Evolutionary conservation across 2,113 vertebrate genomes (phyloP).

Genomic region (Scalopus aquaticus): DNA sequence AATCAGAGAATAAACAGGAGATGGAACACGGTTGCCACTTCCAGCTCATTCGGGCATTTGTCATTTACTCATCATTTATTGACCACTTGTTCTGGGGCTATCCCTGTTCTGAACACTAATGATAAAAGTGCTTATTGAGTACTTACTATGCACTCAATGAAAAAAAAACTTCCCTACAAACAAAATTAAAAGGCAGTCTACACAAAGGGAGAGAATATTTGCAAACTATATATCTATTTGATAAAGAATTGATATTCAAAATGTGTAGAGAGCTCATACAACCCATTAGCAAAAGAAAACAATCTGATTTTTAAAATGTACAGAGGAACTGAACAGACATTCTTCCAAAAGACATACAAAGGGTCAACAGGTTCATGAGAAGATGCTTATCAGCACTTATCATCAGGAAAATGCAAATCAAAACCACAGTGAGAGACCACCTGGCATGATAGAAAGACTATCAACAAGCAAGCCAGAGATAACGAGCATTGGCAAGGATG

Average conservation of each 20-base stretch:
- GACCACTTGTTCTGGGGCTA: background rate
- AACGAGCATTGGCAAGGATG: background rate
- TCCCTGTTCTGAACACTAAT: background rate
- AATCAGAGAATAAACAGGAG: background rate
- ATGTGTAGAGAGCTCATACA: background rate
- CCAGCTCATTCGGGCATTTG: background rate
- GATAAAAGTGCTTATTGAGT: background rate
- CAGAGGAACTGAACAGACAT: too few relatives aligned
- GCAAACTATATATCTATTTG: background rate
- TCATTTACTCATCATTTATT: background rate
- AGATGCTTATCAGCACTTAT: too few relatives aligned
- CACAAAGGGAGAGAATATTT: background rate
- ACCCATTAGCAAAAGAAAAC: background rate
- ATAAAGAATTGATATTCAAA: background rate
- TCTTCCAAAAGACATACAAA: too few relatives aligned
- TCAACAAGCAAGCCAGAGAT: background rate
- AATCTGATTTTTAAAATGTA: too few relatives aligned
- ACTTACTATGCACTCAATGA: background rate
- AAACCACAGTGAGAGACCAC: background rate
- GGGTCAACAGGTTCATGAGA: too few relatives aligned
- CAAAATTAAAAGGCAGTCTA: background rate
- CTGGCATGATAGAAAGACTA: background rate
- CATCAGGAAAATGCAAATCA: background rate
- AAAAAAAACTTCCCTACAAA: background rate
- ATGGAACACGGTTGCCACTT: background rate